Conservation (phyloP, 2,113 vertebrate species). For the Sapayoa aenigma region DNA sequence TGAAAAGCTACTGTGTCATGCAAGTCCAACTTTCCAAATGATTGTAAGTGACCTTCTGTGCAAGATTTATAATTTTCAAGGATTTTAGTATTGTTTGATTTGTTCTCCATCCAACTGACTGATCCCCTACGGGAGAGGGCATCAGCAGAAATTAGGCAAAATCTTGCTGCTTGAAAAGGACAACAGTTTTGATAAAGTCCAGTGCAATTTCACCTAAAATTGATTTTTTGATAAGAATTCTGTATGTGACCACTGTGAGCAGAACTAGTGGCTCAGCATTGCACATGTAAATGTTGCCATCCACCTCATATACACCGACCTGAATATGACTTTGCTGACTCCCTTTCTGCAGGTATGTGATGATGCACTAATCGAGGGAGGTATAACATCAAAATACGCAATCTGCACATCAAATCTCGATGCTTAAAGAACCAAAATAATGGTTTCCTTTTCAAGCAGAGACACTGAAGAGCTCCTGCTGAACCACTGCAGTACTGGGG, state of each 20-base stretch:
- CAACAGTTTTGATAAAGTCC: not conserved
- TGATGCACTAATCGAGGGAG: not conserved
- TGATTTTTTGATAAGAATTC: not conserved
- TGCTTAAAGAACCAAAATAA: not conserved
- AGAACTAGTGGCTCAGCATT: not conserved
- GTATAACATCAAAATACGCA: not conserved
- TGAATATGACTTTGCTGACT: not conserved
- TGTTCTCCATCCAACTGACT: not conserved
- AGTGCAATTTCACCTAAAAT: not conserved
- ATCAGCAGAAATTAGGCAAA: not conserved
- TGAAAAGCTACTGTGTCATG: not conserved
- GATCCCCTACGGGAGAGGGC: not conserved
- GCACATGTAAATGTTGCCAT: not conserved
- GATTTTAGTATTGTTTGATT: not conserved
- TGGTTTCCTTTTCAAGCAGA: not conserved
- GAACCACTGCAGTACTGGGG: not conserved
- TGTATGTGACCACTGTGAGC: not conserved
- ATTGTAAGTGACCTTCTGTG: not conserved
- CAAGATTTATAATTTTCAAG: conserved; percentile 10
- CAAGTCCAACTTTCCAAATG: not conserved
- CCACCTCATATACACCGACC: not conserved
- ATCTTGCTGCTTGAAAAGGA: not conserved
- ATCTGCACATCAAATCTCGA: not conserved
- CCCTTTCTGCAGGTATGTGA: not conserved
- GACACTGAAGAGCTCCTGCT: not conserved